Conservation (phyloP, 2,113 vertebrate genomes). For the chimpanzee (Pan troglodytes) region DNA sequence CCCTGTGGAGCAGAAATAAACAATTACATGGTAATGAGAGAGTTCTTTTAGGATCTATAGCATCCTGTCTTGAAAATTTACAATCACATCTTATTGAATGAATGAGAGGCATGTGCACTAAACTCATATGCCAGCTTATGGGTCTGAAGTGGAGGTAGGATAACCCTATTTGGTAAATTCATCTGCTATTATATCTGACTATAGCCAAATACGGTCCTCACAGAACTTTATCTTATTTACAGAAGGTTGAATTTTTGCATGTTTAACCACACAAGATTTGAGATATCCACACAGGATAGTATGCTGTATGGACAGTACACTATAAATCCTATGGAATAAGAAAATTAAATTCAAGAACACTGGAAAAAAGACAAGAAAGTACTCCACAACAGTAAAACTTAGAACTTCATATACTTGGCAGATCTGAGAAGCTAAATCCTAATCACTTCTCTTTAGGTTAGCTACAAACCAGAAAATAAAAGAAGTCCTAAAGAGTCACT, state of each 20-base stretch:
- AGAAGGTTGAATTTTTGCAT: not conserved
- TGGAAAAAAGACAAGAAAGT: not conserved
- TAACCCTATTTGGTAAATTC: not conserved
- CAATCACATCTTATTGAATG: not conserved
- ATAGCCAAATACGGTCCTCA: not conserved
- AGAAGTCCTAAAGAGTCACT: not conserved
- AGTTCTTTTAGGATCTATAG: not conserved
- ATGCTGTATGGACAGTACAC: not conserved
- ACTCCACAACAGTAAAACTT: not conserved
- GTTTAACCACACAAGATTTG: not conserved
- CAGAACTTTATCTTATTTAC: not conserved
- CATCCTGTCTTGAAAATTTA: not conserved
- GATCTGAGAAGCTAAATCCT: not conserved
- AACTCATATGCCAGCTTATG: not conserved
- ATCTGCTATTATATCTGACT: not conserved
- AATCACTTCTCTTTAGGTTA: not conserved
- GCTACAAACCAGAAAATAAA: not conserved
- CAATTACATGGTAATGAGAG: not conserved
- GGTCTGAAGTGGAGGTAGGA: not conserved
- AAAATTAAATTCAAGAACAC: slow-evolving; percentile 2
- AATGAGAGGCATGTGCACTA: not conserved
- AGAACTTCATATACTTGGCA: not conserved
- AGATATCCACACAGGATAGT: not conserved
- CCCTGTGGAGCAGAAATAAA: not conserved
- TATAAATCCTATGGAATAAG: not conserved